These are phyloP conservation scores for Stenodera caucasica DNA, from an alignment of 2,888 invertebrate genomes.

Conservation along the genomic window DNA sequence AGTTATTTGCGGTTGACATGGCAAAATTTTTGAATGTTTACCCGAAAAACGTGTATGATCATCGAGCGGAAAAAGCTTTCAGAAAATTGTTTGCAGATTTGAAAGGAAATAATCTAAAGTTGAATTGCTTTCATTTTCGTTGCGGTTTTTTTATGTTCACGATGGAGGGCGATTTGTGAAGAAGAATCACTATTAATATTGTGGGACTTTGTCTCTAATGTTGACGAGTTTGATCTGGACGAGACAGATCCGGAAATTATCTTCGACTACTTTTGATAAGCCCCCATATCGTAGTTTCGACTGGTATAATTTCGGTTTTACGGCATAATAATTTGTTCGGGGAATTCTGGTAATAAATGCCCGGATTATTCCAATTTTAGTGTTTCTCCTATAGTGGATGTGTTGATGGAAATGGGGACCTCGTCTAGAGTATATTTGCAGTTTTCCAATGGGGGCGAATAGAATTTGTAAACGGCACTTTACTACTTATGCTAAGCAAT, in stretches of 20 bases:
- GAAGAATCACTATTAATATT: no score
- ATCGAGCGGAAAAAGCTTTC: neutral
- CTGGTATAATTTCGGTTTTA: neutral
- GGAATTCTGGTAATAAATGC: no score
- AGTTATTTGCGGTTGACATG: neutral
- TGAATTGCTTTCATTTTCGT: neutral
- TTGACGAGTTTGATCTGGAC: no score
- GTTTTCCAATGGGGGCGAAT: neutral
- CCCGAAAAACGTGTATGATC: neutral
- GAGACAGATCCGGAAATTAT: constrained; percentile 38
- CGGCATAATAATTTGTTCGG: no score
- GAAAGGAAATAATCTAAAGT: constrained; percentile 3
- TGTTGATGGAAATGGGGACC: neutral
- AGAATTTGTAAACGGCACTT: neutral
- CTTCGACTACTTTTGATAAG: neutral
- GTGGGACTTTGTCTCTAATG: no score
- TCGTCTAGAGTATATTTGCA: neutral
- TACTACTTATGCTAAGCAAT: constrained; percentile 7
- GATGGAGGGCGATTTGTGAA: no score
- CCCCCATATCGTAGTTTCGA: neutral
- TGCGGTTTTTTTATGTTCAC: neutral
- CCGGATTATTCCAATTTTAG: no score
- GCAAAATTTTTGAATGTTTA: neutral
- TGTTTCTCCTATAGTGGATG: neutral
- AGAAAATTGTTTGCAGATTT: neutral